Evolutionary conservation across 2,113 vertebrate species (phyloP).

Genomic region (Carassius carassius): DNA sequence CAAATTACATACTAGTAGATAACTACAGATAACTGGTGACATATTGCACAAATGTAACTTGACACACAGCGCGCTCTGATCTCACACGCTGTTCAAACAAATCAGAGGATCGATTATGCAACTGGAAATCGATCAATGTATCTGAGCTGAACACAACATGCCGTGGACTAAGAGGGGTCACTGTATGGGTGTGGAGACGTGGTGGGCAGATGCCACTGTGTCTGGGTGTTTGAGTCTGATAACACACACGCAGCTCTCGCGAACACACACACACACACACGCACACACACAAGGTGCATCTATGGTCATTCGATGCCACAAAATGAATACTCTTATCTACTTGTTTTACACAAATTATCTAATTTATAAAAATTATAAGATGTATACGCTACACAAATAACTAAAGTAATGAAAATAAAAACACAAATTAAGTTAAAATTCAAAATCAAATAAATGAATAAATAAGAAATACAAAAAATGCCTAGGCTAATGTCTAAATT

Average conservation of each 20-base stretch:
- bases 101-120: background rate
- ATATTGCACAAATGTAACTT: background rate
- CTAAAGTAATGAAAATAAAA: background rate
- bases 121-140: constrained; percentile 1
- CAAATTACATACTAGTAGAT: background rate
- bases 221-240: constrained; percentile 35
- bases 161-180: background rate
- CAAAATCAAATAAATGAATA: too few relatives aligned
- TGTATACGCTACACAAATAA: too few relatives aligned
- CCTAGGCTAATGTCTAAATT: background rate
- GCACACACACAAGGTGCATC: background rate
- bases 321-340: background rate
- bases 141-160: constrained; percentile 15
- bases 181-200: constrained; percentile 10
- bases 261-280: too few relatives aligned
- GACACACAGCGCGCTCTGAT: background rate
- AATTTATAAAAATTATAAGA: background rate
- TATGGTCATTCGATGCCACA: background rate
- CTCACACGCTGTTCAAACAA: background rate
- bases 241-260: constrained; percentile 23
- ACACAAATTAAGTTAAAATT: too few relatives aligned
- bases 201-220: constrained; percentile 1
- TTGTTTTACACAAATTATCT: background rate
- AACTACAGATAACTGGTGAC: background rate
- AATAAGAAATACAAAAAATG: background rate